Evolutionary conservation across 1,140 invertebrate species (phyloP), one percentile per base, ranked within the genome.

Genomic region (Trigoniulus corallinus): DNA sequence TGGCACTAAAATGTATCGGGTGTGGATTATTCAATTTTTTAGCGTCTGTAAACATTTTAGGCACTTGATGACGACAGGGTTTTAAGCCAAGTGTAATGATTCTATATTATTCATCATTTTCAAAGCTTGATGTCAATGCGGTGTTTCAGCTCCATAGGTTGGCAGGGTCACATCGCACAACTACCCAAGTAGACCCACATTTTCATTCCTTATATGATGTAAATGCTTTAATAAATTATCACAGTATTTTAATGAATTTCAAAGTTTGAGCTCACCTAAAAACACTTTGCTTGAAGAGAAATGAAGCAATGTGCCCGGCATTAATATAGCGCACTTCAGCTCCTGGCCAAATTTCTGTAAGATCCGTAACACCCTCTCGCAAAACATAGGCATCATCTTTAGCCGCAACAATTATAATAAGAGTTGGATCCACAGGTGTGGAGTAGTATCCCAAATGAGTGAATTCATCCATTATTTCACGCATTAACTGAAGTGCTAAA

Each of bases 391-490:
- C 91, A 69, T 97, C 92, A 53, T 88, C 75, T 57, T 77, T 79
- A 0, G 88, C 88, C 58, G 87, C 84, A 3, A 93, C 80, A 13
- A 83, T 76, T 57, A 84, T 88, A 54, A 89, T 82, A 18, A 93
- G 67, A 12, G 81, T 79, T 1, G 87, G 84, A 63, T 96, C 91
- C 22, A 81, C 77, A 0, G 75, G 75, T 3, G 79, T 67, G 13
- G 84, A 81, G 62, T 93, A 98, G 66, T 97, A 94, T 51, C 78
- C 84, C 1, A 98, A 69, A 69, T 96, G 92, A 1, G 95, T 98
- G 64, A 88, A 98, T 67, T 98, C 89, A 62, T 98, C 93, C 94
- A 98, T 98, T 53, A 98, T 81, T 0, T 91, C 91, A 23, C 84
- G 72, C 94, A 98, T 98, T 63, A 98, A 97, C 66, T 88, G 81